Evolutionary conservation across 2,888 invertebrate genomes (phyloP).

Genomic region (Dicranocentrus wangi): DNA sequence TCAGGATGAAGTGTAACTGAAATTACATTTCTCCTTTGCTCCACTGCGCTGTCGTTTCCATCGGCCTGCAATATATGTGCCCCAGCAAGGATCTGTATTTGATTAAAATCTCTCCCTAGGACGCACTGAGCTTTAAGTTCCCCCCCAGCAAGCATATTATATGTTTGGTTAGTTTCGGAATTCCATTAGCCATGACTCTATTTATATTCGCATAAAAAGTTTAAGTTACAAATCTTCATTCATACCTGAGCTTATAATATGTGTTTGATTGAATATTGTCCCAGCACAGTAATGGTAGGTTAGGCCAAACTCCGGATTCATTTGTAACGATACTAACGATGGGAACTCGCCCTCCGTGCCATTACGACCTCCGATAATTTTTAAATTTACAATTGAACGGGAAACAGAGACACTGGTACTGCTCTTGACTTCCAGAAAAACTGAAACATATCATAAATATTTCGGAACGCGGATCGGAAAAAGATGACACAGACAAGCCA

Average conservation of each 20-base stretch:
- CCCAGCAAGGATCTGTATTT: slow-evolving; percentile 59
- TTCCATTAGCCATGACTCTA: too few relatives aligned
- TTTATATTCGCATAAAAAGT: too few relatives aligned
- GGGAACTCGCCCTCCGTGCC: slow-evolving; percentile 57
- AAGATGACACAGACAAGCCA: too few relatives aligned
- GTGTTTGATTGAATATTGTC: slow-evolving; percentile 36
- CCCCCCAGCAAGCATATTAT: too few relatives aligned
- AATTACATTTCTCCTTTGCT: slow-evolving; percentile 48
- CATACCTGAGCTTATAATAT: slow-evolving; percentile 23
- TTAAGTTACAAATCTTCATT: too few relatives aligned
- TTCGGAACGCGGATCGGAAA: too few relatives aligned
- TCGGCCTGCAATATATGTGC: slow-evolving; percentile 57
- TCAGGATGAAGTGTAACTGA: slow-evolving; percentile 19
- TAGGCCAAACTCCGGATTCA: slow-evolving; percentile 44
- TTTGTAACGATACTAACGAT: slow-evolving; percentile 64
- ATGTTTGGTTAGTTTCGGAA: too few relatives aligned
- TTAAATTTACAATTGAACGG: too few relatives aligned
- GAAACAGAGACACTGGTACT: too few relatives aligned
- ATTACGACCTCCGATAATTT: slow-evolving; percentile 48
- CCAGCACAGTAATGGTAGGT: slow-evolving; percentile 65
- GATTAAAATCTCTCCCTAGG: slow-evolving; percentile 11
- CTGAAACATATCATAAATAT: too few relatives aligned
- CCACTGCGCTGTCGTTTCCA: slow-evolving; percentile 12
- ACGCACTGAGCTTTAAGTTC: slow-evolving; percentile 58
- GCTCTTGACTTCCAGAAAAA: too few relatives aligned